Base-by-base conservation (phyloP, 2,888 invertebrate species). In the Iselma pallidipennis region DNA sequence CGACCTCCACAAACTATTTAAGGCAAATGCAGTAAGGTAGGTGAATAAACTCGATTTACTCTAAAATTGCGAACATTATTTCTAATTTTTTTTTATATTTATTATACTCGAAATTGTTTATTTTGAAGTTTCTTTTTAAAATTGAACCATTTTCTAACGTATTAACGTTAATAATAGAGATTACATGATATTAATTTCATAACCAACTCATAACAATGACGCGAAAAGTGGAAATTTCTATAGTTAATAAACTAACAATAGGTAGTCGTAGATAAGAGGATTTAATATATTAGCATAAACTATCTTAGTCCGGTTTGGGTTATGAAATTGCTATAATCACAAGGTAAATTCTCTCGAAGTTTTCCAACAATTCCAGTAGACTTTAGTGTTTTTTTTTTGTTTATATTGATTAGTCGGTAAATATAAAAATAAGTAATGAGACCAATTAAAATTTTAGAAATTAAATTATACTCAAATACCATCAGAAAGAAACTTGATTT, bases 181-280 rank as follows among this genome's bases (percentile, higher is more conserved):
- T 37, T 37, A 37, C 37, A 37, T 37, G 9, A 37, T 7, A 37
- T 37, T 37, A 37, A 37, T 37, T 37, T 37, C 37, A 37, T 5
- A 37, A 16, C 37, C 16, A 37, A 16, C 37, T 16, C 33, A 50
- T 21, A 29, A 50, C 50, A 50, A 29, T 28, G 26, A 29, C 26
- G 23, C 26, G 26, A 49, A 23, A 23, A 50, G 50, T 50, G 23
- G 16, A n/a, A 50, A 50, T 50, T 50, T 50, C 26, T 26, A 50
- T 50, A 50, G 26, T 50, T 50, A 50, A 50, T 50, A 50, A 50
- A 50, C 50, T 25, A 50, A 50, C 50, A 50, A 50, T 50, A 50
- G 26, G 50, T 50, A 50, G 50, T 26, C 26, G 26, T 29, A 50
- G 50, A 50, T 50, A 50, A 50, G 50, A 50, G 50, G 50, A 50